phyloP scores from a whole-genome alignment of 2,888 invertebrate genomes.

The Drosophila kokeensis region DNA sequence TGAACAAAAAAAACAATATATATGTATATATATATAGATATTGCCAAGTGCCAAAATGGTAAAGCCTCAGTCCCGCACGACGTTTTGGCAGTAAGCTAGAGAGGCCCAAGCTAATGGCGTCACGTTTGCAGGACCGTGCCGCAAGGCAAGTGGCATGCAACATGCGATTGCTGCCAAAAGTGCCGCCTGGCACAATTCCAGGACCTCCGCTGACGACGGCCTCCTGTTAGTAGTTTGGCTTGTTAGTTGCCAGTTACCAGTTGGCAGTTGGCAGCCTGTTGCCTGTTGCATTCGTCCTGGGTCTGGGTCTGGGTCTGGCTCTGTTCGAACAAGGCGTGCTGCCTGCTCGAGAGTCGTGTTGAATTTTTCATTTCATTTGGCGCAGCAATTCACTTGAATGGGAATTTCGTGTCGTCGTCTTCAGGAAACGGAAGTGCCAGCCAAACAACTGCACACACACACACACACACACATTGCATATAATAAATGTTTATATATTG shows the following conservation, averaged over 20 bases:
- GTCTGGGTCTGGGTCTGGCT: not conserved
- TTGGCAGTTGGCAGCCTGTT: slow-evolving; percentile 22
- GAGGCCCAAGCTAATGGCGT: slow-evolving; percentile 81
- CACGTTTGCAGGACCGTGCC: slow-evolving; percentile 78
- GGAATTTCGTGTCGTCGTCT: slow-evolving; percentile 79
- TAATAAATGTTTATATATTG: slow-evolving; percentile 76
- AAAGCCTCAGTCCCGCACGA: slow-evolving; percentile 31
- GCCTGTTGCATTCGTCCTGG: slow-evolving; percentile 71
- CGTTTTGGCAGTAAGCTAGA: slow-evolving; percentile 11
- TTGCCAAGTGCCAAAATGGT: slow-evolving; percentile 60
- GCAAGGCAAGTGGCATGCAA: slow-evolving; percentile 82
- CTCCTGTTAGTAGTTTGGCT: slow-evolving; percentile 75
- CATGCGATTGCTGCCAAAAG: slow-evolving; percentile 83
- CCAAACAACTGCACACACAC: slow-evolving; percentile 74
- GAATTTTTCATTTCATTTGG: slow-evolving; percentile 84
- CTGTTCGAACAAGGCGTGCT: slow-evolving; percentile 46
- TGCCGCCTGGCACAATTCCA: slow-evolving; percentile 82
- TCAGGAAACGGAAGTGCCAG: slow-evolving; percentile 77
- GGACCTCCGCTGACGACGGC: slow-evolving; percentile 45
- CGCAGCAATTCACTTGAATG: slow-evolving; percentile 83
- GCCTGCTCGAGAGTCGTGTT: slow-evolving; percentile 67
- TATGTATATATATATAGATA: slow-evolving; percentile 23
- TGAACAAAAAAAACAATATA: slow-evolving; percentile 32
- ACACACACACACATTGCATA: slow-evolving; percentile 62
- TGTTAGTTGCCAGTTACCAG: slow-evolving; percentile 66